Base-by-base conservation (phyloP, 2,888 invertebrate species). In the Polymixis lichenea region DNA sequence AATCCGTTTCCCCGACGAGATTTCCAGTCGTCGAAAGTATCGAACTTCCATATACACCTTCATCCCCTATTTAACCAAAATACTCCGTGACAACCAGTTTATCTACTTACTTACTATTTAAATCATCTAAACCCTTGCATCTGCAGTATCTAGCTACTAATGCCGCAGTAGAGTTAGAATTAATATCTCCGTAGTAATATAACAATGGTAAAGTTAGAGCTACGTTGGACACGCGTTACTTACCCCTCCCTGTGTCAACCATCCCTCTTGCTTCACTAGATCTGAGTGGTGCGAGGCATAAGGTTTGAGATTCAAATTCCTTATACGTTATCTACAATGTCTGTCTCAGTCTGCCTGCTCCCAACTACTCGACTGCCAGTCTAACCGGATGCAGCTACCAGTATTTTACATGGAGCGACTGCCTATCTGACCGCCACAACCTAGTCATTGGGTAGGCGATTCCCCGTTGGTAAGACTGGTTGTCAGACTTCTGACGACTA, bases 151-250 rank as follows among this genome's bases (percentile, higher is more conserved):
- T 9, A 64, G 8, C 38, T n/a, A n/a, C 62, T 8, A 72, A 6
- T 25, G n/a, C 60, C 68, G 6, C 61, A 77, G 19, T 22, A 60
- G 51, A 61, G 32, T 51, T 65, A 58, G 65, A 70, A 70, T 62
- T 73, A 83, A 73, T 80, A 64, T 72, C 66, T 55, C 22, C 28
- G 60, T 82, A 75, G 70, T 77, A 66, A 49, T 80, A 73, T 80
- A 56, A 80, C 80, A 73, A 77, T 80, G 67, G 69, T 77, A 80
- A 80, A 84, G 73, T 83, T 77, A 62, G 75, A 67, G 76, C 56
- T 25, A 68, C 68, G 82, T 76, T 46, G 77, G 82, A 78, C 73
- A 78, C 74, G 83, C 77, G 72, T 76, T 75, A 66, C 72, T 67
- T 51, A 62, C 75, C 68, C 79, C 80, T 43, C 67, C 67, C 71